Base-by-base conservation (phyloP, 2,797 vertebrate genomes). In the Lutjanus campechanus region DNA sequence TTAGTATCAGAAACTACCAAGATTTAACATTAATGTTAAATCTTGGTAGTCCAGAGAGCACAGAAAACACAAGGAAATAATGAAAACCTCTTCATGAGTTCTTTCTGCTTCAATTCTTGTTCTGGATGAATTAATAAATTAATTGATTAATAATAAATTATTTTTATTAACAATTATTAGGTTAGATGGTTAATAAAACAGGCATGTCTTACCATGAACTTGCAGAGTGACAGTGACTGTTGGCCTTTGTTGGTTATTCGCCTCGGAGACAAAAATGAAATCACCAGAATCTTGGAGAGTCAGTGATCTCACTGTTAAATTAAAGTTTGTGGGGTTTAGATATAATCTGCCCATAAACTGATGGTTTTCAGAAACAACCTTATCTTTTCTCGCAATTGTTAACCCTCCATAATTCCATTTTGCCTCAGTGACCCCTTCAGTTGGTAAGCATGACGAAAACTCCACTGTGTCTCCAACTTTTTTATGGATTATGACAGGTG, bases 281-380 rank as follows among this genome's bases (percentile, higher is more conserved):
- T 16, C 0, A 53, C 90, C 92, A 69, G 87, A 85, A 61, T 93
- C 91, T 1, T 69, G 0, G 5, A 20, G 50, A 43, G 65, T 89
- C 84, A 93, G 73, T 0, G 9, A 0, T 46, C 1, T 87, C 16
- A 93, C 0, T 36, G 63, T 90, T 80, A 93, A 82, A 89, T 40
- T 82, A 0, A 78, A 84, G 61, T 16, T 51, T 25, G 0, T 0
- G 0, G 0, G 0, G 36, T 88, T 82, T 0, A 88, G 0, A 0
- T 44, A 0, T 29, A 63, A 0, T 78, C 90, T 86, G 56, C 0
- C 69, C 0, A 0, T 0, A 49, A 87, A 91, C 13, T 17, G 69
- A 5, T 1, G 0, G 0, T 1, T 0, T 25, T 0, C 1, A 19
- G 0, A 0, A 7, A 11, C 0, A 3, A 0, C 0, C 0, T 0